Percentiles rank a stretch among this genome's conserved stretches.
Evolutionary conservation across 2,888 invertebrate species (phyloP).

Genomic region (Esperia sulphurella): DNA sequence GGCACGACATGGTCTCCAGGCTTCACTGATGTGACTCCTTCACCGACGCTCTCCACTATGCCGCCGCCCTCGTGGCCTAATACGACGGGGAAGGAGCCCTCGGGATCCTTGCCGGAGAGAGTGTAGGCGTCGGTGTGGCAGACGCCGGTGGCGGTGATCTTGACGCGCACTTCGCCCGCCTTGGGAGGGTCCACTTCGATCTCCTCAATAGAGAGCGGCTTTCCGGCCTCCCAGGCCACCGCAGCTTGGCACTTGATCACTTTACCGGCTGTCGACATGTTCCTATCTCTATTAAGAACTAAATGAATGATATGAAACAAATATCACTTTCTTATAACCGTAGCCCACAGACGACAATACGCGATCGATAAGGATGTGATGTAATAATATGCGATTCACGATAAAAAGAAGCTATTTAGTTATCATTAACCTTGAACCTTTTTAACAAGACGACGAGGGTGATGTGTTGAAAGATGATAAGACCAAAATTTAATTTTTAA

Average conservation of each 20-base stretch:
- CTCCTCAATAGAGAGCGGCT: slow-evolving; percentile 92
- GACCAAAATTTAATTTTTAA: not conserved
- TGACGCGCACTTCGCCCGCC: slow-evolving; percentile 93
- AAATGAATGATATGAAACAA: slow-evolving; percentile 25
- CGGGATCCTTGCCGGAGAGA: slow-evolving; percentile 91
- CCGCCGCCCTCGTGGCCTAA: slow-evolving; percentile 98
- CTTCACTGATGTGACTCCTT: slow-evolving; percentile 91
- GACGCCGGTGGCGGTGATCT: slow-evolving; percentile 88
- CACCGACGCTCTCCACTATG: slow-evolving; percentile 97
- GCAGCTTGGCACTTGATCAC: slow-evolving; percentile 96
- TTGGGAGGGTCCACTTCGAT: slow-evolving; percentile 97
- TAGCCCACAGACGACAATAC: slow-evolving; percentile 5
- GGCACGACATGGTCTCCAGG: slow-evolving; percentile 98
- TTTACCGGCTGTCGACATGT: slow-evolving; percentile 76
- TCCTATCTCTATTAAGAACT: slow-evolving; percentile 12
- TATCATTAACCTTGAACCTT: slow-evolving; percentile 7
- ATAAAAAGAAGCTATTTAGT: not conserved
- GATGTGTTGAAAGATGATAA: not conserved
- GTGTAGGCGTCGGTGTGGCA: slow-evolving; percentile 98
- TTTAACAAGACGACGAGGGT: not conserved
- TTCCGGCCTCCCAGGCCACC: slow-evolving; percentile 96
- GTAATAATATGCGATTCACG: slow-evolving; percentile 3
- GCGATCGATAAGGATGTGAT: slow-evolving; percentile 1
- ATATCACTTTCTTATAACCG: slow-evolving; percentile 9
- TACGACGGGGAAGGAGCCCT: slow-evolving; percentile 94